phyloP scores from a whole-genome alignment of 2,113 vertebrate genomes.

The Theristicus caerulescens region DNA sequence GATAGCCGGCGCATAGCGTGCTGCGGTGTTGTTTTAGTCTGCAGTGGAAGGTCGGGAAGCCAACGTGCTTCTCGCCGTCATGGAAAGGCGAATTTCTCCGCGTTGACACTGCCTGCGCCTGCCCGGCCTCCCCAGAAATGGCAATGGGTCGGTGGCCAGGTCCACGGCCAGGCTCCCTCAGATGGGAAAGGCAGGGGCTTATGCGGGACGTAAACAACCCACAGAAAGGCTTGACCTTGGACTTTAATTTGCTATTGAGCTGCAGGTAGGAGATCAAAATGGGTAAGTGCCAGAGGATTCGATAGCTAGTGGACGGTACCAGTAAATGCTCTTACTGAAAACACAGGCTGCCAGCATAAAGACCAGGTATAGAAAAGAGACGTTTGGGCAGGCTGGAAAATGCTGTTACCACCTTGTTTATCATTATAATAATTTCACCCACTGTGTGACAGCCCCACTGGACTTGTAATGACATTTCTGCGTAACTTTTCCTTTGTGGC shows the following conservation, averaged over 20 bases:
- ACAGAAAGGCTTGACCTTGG: background rate
- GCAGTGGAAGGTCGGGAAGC: background rate
- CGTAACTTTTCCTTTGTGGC: background rate
- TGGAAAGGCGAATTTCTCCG: fast-evolving
- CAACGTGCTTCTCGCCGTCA: fast-evolving
- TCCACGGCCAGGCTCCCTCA: background rate
- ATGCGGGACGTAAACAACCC: fast-evolving
- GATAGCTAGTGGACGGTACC: background rate
- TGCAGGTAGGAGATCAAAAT: background rate
- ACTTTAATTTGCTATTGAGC: background rate
- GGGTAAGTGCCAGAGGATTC: background rate
- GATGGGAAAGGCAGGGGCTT: background rate
- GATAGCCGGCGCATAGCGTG: background rate
- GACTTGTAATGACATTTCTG: background rate
- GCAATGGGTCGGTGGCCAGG: fast-evolving
- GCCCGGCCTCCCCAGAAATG: background rate
- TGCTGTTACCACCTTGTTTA: background rate
- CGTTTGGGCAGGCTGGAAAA: background rate
- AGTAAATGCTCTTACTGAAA: background rate
- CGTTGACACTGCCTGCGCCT: fast-evolving
- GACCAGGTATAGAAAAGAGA: background rate
- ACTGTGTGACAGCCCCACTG: background rate
- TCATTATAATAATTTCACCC: background rate
- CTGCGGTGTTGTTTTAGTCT: background rate
- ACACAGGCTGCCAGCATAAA: background rate